Evolutionary conservation across 2,888 invertebrate species (phyloP).

Genomic region (Agrotis exclamationis): DNA sequence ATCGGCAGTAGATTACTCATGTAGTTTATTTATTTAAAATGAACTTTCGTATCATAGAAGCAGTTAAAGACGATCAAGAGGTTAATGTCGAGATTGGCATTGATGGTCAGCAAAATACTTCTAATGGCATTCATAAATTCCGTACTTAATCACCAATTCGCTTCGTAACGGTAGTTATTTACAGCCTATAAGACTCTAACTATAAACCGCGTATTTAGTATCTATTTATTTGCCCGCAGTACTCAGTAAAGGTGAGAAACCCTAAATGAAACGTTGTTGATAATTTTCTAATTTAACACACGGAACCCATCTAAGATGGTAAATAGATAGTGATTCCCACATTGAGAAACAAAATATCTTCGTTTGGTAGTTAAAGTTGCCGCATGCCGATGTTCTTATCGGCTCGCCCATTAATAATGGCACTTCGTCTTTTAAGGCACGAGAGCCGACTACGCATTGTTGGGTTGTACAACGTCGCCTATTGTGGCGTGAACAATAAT

Average conservation of each 20-base stretch:
- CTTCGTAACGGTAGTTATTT: constrained; percentile 2
- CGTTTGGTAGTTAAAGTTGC: constrained; percentile 69
- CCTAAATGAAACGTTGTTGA: constrained; percentile 52
- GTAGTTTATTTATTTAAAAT: background rate
- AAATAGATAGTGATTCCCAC: constrained; percentile 69
- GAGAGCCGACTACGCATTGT: constrained; percentile 75
- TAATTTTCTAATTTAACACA: constrained; percentile 58
- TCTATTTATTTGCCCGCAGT: constrained; percentile 6
- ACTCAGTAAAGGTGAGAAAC: constrained; percentile 21
- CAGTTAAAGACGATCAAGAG: background rate
- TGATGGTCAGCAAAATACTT: constrained; percentile 7
- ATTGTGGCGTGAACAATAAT: constrained; percentile 83
- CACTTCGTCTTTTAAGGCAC: constrained; percentile 78
- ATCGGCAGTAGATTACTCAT: background rate
- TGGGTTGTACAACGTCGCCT: constrained; percentile 74
- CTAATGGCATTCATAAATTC: constrained; percentile 6
- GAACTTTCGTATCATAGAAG: background rate
- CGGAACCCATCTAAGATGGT: constrained; percentile 59
- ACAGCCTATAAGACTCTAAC: background rate
- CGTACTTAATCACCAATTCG: constrained; percentile 1
- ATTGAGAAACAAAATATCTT: constrained; percentile 74
- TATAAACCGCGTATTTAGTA: background rate
- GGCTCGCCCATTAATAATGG: constrained; percentile 78
- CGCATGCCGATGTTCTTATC: constrained; percentile 76
- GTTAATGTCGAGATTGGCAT: constrained; percentile 3